Conservation (phyloP, 2,888 invertebrate genomes). For the Rutpela maculata region DNA sequence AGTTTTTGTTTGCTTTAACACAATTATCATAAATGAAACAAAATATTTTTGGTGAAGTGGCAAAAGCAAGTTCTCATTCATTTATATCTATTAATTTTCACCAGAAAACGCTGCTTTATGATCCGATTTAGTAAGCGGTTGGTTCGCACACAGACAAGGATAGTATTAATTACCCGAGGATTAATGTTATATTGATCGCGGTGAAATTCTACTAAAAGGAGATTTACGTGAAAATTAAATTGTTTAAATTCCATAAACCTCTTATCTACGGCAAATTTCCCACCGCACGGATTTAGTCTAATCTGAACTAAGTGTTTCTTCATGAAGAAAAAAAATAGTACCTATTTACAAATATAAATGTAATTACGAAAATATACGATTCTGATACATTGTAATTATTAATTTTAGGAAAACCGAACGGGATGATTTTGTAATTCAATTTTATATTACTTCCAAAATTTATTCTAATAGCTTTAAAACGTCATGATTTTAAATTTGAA, state of each 20-base stretch:
- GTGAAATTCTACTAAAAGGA: constrained; percentile 61
- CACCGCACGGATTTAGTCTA: constrained; percentile 22
- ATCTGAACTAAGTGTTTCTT: not conserved
- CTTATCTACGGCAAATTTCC: constrained; percentile 47
- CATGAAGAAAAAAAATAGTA: not conserved
- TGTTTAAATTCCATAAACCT: constrained; percentile 62
- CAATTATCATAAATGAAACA: not conserved
- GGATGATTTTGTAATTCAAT: too few relatives aligned
- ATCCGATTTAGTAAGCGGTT: constrained; percentile 61
- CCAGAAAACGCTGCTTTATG: constrained; percentile 17
- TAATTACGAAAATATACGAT: too few relatives aligned
- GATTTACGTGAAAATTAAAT: constrained; percentile 64
- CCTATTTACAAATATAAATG: too few relatives aligned
- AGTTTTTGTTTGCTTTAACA: not conserved
- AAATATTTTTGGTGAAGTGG: constrained; percentile 2
- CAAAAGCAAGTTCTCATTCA: not conserved
- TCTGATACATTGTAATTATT: too few relatives aligned
- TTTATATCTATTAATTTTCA: constrained; percentile 10
- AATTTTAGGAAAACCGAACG: too few relatives aligned
- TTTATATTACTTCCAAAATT: too few relatives aligned
- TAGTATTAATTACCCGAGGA: constrained; percentile 72
- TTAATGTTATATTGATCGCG: constrained; percentile 69
- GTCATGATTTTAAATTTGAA: too few relatives aligned
- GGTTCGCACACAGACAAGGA: constrained; percentile 70
- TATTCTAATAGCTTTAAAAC: too few relatives aligned